Evolutionary conservation across 2,113 vertebrate genomes (phyloP), one percentile per base, ranked within the genome.

Genomic region (Rhinogobius similis): DNA sequence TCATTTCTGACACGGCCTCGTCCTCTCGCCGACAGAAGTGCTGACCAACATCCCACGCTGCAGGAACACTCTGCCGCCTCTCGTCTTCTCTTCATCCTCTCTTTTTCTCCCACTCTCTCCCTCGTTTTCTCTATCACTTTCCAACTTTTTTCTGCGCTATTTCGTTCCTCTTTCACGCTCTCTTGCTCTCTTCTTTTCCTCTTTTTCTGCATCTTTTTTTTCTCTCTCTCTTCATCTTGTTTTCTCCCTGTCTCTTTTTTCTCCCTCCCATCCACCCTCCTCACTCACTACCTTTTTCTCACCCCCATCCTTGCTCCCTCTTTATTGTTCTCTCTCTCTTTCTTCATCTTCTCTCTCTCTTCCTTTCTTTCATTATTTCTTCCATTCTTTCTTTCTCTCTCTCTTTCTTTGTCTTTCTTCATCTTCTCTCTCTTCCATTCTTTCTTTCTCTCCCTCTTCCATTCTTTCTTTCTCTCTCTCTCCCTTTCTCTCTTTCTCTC

Each of bases 41-140:
- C 87, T 88, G 87, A 88, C 77, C 46, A 79, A 81, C 78, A 18
- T 16, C 78, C 68, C 73, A 67, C 23, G 21, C 46, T n/a, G 46
- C 39, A 12, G 10, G 10, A 21, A 1, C 20, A 50, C 20, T 20
- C 44, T 14, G 1, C 14, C 14, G 14, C 14, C 43, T 46, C 43
- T 18, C 43, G 3, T 10, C 11, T 18, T 18, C 43, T 46, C 4
- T 14, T 5, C 12, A 1, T 6, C 16, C 8, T 21, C 46, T 50
- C 20, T 10, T 20, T 18, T 20, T 41, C 5, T 46, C 16, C 7
- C 16, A 6, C 13, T n/a, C n/a, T n/a, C 2, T 6, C 20, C 16
- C 16, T 7, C 16, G 1, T 1, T 7, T 5, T 18, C 43, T 46
- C 6, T 20, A 2, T 18, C 14, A 5, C 43, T 18, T 16, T 43